These are phyloP conservation scores for Motacilla alba DNA, from an alignment of 2,113 vertebrate genomes.

Conservation along the genomic window DNA sequence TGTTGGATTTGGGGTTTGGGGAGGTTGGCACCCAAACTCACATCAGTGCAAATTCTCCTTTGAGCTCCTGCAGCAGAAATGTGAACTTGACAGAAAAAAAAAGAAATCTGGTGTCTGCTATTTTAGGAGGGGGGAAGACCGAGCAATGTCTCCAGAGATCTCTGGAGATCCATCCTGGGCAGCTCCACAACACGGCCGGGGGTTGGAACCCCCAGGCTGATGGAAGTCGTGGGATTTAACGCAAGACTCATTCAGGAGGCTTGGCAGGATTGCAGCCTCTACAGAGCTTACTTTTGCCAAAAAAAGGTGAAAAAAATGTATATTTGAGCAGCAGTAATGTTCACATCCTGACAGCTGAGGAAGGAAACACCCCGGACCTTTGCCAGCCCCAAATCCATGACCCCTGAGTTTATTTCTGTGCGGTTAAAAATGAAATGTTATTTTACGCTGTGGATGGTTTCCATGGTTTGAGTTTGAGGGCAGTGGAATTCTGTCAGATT, in stretches of 20 bases:
- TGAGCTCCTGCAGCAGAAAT: neutral
- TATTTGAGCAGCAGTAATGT: neutral
- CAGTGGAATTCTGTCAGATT: neutral
- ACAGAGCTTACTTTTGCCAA: neutral
- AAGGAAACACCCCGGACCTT: neutral
- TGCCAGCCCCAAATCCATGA: neutral
- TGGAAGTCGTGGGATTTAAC: neutral
- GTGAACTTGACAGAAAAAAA: neutral
- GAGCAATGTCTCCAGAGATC: neutral
- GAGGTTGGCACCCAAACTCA: neutral
- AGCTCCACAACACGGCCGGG: fast-evolving
- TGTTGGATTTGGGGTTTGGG: neutral
- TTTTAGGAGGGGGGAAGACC: neutral
- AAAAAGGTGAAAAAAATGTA: neutral
- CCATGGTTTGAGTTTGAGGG: neutral
- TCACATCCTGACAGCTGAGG: neutral
- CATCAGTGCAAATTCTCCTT: neutral
- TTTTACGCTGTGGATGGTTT: neutral
- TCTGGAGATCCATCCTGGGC: neutral
- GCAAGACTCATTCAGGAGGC: fast-evolving
- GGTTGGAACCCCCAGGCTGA: fast-evolving
- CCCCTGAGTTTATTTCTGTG: neutral
- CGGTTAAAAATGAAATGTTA: fast-evolving
- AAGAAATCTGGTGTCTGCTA: neutral
- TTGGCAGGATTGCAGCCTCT: neutral